Evolutionary conservation across 2,113 vertebrate genomes (phyloP), one percentile per base, ranked within the genome.

Genomic region (Eptatretus burgeri): DNA sequence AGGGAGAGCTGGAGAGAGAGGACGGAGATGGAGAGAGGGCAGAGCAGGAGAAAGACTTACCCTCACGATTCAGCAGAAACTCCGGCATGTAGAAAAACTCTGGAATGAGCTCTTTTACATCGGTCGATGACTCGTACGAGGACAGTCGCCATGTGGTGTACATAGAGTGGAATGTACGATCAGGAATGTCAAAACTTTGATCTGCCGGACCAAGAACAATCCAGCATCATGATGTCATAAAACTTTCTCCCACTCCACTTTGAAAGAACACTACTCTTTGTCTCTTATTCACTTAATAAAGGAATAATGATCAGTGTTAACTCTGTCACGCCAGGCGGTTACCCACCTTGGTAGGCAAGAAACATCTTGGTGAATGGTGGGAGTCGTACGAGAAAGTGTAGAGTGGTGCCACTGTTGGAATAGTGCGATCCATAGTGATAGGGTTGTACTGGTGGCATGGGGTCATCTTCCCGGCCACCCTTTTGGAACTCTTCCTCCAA

Each of bases 341-440:
- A 73, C 66, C 71, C 71, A 93, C 91, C 91, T 78, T 98, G 89
- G 67, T 98, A 98, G 20, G 89, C 85, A 52, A 98, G 77, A 67
- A 98, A 98, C 91, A 98, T 98, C 71, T 93, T 93, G 49, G 91
- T 98, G 70, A 98, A 98, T 14, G 89, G 91, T 9, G 91, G 91
- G 79, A 98, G 80, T 63, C 91, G 78, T 69, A 98, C 91, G 65
- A 98, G 74, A 74, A 98, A 98, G 74, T 98, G 91, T 49, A 98
- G 81, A 64, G 95, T 85, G 0, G 91, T 98, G 69, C 91, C 91
- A 2, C 89, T 95, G 76, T 98, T 98, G 67, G 91, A 98, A 67
- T 98, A 98, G 74, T 98, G 91, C 14, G 91, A 98, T 73, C 91
- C 91, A 3, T 98, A 98, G 72, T 98, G 91, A 69, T 98, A 98